These are phyloP conservation scores for Neolamprologus multifasciatus DNA, from an alignment of 2,797 vertebrate species.

Conservation along the genomic window DNA sequence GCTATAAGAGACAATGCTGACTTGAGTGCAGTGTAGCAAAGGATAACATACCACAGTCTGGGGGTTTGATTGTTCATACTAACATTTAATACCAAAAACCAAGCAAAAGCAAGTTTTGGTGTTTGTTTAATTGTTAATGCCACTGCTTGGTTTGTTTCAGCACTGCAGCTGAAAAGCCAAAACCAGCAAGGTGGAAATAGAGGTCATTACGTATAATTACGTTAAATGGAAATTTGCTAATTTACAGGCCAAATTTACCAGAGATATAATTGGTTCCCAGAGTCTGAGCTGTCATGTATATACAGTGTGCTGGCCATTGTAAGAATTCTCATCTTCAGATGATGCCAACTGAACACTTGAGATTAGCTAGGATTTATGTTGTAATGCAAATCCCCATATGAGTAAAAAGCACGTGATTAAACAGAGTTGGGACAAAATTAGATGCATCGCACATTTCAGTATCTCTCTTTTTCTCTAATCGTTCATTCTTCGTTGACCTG, in stretches of 20 bases:
- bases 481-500: not conserved
- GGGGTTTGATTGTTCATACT: not conserved
- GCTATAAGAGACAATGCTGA: not conserved
- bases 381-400: not conserved
- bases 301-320: not conserved
- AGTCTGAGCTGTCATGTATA: not conserved
- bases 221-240: not conserved
- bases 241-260: not conserved
- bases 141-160: not conserved
- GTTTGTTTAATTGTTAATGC: not conserved
- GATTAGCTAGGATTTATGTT: not conserved
- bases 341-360: not conserved
- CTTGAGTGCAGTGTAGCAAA: not conserved
- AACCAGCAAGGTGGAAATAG: not conserved
- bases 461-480: not conserved
- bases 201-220: not conserved
- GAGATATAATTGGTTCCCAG: not conserved
- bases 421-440: not conserved
- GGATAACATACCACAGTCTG: not conserved
- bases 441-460: not conserved
- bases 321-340: not conserved
- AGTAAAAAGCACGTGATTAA: not conserved
- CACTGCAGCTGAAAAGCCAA: not conserved
- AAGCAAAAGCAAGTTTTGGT: not conserved
- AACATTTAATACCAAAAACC: not conserved